A percentile compares a stretch with the other conserved stretches of the same genome.
phyloP scores from a whole-genome alignment of 2,113 vertebrate genomes.

The Myrmecobius fasciatus region DNA sequence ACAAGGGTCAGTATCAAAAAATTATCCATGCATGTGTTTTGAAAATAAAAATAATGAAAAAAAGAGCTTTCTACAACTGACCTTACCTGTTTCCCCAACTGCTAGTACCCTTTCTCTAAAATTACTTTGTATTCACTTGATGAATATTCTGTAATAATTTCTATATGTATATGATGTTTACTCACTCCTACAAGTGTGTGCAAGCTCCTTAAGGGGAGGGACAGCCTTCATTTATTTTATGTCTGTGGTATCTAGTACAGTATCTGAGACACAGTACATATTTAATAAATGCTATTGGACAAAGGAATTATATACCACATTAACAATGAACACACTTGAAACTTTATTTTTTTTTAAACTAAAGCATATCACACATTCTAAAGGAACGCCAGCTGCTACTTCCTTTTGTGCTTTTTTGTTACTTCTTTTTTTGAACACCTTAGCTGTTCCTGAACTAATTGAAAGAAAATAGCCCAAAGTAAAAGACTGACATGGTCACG shows the following conservation, averaged over 20 bases:
- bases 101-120: not conserved
- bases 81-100: not conserved
- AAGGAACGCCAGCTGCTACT: not conserved
- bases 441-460: constrained; percentile 2
- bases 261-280: not conserved
- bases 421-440: not conserved
- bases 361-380: not conserved
- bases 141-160: not conserved
- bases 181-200: not conserved
- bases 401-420: not conserved
- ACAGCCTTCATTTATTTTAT: not conserved
- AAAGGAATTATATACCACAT: not conserved
- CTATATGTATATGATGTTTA: not conserved
- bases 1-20: no score
- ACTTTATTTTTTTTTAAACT: constrained; percentile 23
- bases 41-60: no score
- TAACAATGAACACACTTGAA: not conserved
- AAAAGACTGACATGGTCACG: not conserved
- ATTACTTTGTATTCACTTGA: not conserved
- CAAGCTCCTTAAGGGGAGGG: not conserved
- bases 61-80: not conserved
- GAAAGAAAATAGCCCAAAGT: constrained; percentile 2
- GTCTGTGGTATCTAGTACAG: not conserved
- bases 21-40: no score
- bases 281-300: not conserved